Percentiles rank a stretch among this genome's conserved stretches.
Evolutionary conservation across 2,888 invertebrate species (phyloP).

Genomic region (Saturnia pavonia): DNA sequence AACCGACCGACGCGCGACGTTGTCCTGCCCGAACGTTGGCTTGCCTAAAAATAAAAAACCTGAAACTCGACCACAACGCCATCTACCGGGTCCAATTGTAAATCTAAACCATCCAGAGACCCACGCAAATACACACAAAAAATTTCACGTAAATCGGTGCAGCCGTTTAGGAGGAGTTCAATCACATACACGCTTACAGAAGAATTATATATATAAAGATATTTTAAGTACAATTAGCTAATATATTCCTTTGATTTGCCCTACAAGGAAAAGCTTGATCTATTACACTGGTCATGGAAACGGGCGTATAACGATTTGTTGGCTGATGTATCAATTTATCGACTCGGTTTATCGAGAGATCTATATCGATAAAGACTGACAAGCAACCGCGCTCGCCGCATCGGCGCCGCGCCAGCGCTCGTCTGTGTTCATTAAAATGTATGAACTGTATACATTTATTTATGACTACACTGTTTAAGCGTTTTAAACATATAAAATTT

Average conservation of each 20-base stretch:
- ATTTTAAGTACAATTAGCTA: not conserved
- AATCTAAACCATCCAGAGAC: too few species aligned
- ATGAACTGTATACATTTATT: slow-evolving; percentile 8
- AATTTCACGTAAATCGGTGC: too few species aligned
- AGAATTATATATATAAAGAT: too few species aligned
- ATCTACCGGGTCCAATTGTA: too few species aligned
- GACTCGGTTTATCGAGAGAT: slow-evolving; percentile 24
- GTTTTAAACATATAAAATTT: not conserved
- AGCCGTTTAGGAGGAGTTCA: too few species aligned
- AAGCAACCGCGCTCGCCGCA: not conserved
- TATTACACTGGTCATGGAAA: slow-evolving; percentile 17
- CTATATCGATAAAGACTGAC: slow-evolving; percentile 15
- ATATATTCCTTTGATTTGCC: not conserved
- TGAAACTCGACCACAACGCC: too few species aligned
- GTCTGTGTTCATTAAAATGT: not conserved
- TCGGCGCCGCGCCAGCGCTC: not conserved
- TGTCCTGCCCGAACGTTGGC: too few species aligned
- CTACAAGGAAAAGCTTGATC: slow-evolving; percentile 13
- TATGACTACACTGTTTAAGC: not conserved
- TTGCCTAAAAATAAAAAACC: too few species aligned
- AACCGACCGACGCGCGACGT: too few species aligned
- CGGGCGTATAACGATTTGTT: slow-evolving; percentile 21
- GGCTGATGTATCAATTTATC: slow-evolving; percentile 24
- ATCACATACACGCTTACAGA: too few species aligned
- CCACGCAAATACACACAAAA: too few species aligned